Evolutionary conservation across 1,140 invertebrate species (phyloP), one percentile per base, ranked within the genome.

Genomic region (Papilio glaucus): DNA sequence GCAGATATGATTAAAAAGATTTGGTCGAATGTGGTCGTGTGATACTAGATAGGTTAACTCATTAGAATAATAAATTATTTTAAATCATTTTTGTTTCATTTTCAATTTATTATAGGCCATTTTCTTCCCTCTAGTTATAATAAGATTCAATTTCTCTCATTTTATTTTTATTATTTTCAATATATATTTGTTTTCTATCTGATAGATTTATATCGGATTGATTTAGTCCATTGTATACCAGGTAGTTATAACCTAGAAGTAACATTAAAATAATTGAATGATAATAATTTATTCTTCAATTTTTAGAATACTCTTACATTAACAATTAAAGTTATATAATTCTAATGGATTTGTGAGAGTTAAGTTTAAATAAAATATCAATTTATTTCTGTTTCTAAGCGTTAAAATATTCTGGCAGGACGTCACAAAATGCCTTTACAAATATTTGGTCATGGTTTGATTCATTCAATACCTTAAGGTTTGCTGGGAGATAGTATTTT

Each of bases 1-100:
- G 95, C 97, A 0, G 97, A 98, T 86, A 94, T 98, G 85, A 97
- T 98, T 41, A 96, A 95, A 79, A 86, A 93, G 63, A 88, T 94
- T 41, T 96, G 95, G 95, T 84, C 78, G 4, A 91, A 90, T 77
- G 77, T 81, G 21, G 76, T 89, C 79, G 71, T 72, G 12, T 78
- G 71, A 67, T 73, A 67, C 49, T 71, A 75, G 15, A 42, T 49
- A 62, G 74, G 67, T 53, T 45, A 71, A 76, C 15, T 39, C 12
- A 70, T 15, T 63, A 71, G 60, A n/a, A 24, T 77, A 71, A 67
- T 39, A 60, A 71, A 72, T 29, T 70, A 74, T 63, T 72, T 70
- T 57, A 57, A 65, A 33, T n/a, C 1, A 67, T 15, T 29, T 41
- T 6, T 6, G 39, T 45, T 42, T 41, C 7, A 41, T 67, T 21